Base-by-base conservation (phyloP, 2,888 invertebrate species). In the Polyommatus iphigenia region DNA sequence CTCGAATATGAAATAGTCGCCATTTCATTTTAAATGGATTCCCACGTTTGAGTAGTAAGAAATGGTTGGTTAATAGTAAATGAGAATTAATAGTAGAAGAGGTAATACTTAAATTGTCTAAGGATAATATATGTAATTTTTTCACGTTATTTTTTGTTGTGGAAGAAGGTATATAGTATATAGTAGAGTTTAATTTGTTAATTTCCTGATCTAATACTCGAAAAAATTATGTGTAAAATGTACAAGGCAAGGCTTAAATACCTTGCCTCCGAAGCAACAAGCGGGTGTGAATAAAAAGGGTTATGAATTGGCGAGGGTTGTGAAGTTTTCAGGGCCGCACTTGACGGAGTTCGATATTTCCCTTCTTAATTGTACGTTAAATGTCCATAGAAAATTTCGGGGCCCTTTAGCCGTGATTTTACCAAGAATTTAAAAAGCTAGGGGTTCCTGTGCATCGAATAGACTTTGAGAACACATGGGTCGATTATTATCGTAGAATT, bases 1-100 rank as follows among this genome's bases (percentile, higher is more conserved):
- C 84, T 84, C 82, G 83, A 84, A 84, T 85, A 85, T 82, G 83
- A 84, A 88, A 88, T 86, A 85, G 86, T 24, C 82, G 80, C 75
- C 84, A 80, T 85, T 88, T 87, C 87, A 87, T 88, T 83, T 87
- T 85, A 85, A 85, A 88, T 86, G 84, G 84, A 83, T 84, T 83
- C 79, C 46, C 73, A 46, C 50, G 8, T 20, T 59, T 59, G 7
- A n/a, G n/a, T 54, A n/a, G n/a, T n/a, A n/a, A n/a, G n/a, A n/a
- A n/a, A n/a, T n/a, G n/a, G n/a, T n/a, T n/a, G n/a, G n/a, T n/a
- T n/a, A n/a, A n/a, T n/a, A n/a, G n/a, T n/a, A n/a, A n/a, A n/a
- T n/a, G n/a, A n/a, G n/a, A n/a, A n/a, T n/a, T n/a, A n/a, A n/a
- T n/a, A n/a, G n/a, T n/a, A n/a, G n/a, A n/a, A n/a, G n/a, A n/a